Evolutionary conservation across 2,113 vertebrate genomes (phyloP).

Genomic region (Castor canadensis): DNA sequence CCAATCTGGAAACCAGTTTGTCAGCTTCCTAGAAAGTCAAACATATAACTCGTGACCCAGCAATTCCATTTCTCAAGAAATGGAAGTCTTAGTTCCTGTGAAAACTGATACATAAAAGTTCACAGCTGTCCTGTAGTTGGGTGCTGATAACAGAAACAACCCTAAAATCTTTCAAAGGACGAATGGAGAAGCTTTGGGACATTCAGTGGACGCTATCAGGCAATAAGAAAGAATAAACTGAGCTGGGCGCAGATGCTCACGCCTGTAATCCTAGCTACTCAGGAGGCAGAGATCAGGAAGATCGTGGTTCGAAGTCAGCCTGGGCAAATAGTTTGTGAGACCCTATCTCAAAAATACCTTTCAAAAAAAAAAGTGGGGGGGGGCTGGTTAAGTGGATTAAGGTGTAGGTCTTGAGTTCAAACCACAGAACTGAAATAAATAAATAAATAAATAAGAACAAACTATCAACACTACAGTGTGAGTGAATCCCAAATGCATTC

Average conservation of each 20-base stretch:
- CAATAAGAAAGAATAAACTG: conserved; percentile 22
- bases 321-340: too few species aligned
- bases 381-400: too few species aligned
- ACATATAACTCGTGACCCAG: neutral
- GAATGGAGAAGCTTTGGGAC: neutral
- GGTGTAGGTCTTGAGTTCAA: too few species aligned
- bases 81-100: neutral
- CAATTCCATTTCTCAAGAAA: neutral
- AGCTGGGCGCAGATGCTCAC: too few species aligned
- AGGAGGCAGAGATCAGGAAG: too few species aligned
- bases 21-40: neutral
- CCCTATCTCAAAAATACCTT: too few species aligned
- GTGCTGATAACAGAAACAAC: neutral
- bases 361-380: too few species aligned
- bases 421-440: too few species aligned
- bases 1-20: neutral
- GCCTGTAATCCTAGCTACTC: too few species aligned
- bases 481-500: neutral
- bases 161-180: neutral
- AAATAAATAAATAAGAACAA: too few species aligned
- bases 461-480: neutral
- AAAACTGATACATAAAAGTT: neutral
- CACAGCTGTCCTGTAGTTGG: neutral
- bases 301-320: too few species aligned
- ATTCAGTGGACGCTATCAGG: neutral